These are phyloP conservation scores for Schizaphis graminum DNA, from an alignment of 2,888 invertebrate species.

Conservation along the genomic window DNA sequence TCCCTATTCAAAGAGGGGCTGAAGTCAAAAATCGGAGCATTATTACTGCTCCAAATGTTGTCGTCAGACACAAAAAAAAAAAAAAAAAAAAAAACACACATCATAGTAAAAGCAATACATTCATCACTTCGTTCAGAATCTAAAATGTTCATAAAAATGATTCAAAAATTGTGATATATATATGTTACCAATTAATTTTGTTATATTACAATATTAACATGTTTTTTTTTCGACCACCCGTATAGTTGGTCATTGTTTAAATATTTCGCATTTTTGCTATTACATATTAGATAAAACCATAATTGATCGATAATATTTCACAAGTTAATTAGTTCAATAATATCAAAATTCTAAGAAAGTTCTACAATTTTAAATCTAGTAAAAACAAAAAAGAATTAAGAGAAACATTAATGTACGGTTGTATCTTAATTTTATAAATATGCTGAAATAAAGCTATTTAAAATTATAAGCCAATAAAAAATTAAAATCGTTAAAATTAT, in stretches of 20 bases:
- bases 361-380: background rate
- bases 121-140: too few species aligned
- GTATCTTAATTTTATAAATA: background rate
- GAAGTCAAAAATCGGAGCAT: too few species aligned
- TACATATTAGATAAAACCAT: slow-evolving; percentile 1
- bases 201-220: slow-evolving; percentile 28
- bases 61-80: too few species aligned
- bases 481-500: background rate
- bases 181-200: slow-evolving; percentile 17
- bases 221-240: slow-evolving; percentile 58
- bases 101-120: too few species aligned
- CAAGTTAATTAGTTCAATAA: slow-evolving; percentile 41
- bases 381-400: background rate
- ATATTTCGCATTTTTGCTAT: slow-evolving; percentile 39
- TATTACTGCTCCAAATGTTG: too few species aligned
- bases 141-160: background rate
- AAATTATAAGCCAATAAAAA: background rate
- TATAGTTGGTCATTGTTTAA: slow-evolving; percentile 40
- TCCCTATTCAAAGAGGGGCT: too few species aligned
- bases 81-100: too few species aligned
- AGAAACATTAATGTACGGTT: background rate
- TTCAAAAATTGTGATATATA: background rate
- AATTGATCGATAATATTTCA: slow-evolving; percentile 18
- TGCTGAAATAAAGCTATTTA: background rate
- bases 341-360: background rate